Conservation (phyloP, 2,113 vertebrate genomes). For the Saimiri boliviensis region DNA sequence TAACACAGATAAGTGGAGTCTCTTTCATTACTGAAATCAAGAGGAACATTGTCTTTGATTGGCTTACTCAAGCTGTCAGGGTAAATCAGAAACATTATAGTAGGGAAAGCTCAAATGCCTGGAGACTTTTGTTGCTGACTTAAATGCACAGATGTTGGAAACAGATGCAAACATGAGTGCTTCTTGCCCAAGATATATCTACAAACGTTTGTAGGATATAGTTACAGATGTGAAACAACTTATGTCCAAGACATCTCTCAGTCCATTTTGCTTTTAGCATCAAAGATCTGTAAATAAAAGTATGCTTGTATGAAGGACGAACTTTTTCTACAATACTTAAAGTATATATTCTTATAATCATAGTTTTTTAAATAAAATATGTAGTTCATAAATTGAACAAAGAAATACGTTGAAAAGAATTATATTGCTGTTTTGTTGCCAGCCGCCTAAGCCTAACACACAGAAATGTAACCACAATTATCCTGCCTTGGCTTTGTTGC, state of each 20-base stretch:
- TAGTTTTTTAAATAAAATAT: neutral
- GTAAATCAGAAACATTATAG: slow-evolving; percentile 15
- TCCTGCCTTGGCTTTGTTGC: neutral
- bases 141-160: neutral
- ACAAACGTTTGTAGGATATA: neutral
- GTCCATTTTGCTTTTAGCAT: neutral
- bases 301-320: neutral
- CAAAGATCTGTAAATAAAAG: neutral
- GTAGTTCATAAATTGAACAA: neutral
- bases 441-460: neutral
- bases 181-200: neutral
- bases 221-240: neutral
- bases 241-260: neutral
- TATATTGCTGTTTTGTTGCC: neutral
- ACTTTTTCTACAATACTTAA: neutral
- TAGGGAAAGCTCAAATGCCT: neutral
- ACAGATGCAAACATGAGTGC: neutral
- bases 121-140: neutral
- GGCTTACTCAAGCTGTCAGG: slow-evolving; percentile 7
- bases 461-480: neutral
- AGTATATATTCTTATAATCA: neutral
- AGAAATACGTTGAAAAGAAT: neutral
- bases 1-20: neutral
- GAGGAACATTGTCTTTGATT: neutral
- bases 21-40: slow-evolving; percentile 31